Evolutionary conservation across 2,888 invertebrate genomes (phyloP).

Genomic region (Tridacna crocea): DNA sequence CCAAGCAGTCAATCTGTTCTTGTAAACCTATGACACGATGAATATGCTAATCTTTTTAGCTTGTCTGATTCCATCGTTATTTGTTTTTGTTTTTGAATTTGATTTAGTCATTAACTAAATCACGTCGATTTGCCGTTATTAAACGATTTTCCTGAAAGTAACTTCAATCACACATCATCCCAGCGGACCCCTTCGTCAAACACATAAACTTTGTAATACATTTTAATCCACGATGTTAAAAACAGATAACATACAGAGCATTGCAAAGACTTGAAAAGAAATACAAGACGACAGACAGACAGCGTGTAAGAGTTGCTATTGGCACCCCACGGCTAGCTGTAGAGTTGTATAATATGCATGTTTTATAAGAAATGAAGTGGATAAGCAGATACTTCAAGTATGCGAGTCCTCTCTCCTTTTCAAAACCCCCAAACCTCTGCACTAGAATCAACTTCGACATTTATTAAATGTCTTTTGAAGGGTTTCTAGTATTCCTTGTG

Average conservation of each 20-base stretch:
- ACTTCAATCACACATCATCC: too few relatives aligned
- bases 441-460: slow-evolving; percentile 19
- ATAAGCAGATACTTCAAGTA: slow-evolving; percentile 16
- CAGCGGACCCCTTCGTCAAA: too few relatives aligned
- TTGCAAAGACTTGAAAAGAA: background rate
- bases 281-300: background rate
- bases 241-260: slow-evolving; percentile 1
- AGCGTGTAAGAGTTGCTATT: slow-evolving; percentile 5
- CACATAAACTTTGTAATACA: too few relatives aligned
- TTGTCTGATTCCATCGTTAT: too few relatives aligned
- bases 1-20: too few relatives aligned
- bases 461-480: background rate
- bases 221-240: background rate
- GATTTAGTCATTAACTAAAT: too few relatives aligned
- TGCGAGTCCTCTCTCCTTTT: slow-evolving; percentile 2
- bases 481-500: too few relatives aligned
- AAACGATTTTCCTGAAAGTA: too few relatives aligned
- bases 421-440: slow-evolving; percentile 8
- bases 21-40: too few relatives aligned
- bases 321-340: slow-evolving; percentile 3
- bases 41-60: too few relatives aligned
- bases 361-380: slow-evolving; percentile 22
- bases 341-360: slow-evolving; percentile 17
- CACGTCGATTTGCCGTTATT: too few relatives aligned
- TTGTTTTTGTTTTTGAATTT: too few relatives aligned